Evolutionary conservation across 2,797 vertebrate species (phyloP), one percentile per base, ranked within the genome.

Genomic region (Chrosomus eos): DNA sequence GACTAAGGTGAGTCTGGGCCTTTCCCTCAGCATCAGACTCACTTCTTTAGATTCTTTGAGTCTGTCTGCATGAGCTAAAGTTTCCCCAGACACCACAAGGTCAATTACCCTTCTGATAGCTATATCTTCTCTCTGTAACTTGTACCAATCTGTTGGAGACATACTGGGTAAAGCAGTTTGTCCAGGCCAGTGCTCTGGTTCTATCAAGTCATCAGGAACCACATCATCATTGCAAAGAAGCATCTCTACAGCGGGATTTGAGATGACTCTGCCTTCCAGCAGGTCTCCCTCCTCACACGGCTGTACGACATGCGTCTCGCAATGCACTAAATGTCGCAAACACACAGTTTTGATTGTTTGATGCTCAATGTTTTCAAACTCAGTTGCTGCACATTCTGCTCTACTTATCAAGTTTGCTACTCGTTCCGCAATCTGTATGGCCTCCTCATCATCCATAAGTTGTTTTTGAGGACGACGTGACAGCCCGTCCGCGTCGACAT

Each of bases 21-120:
- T 79, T 66, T 79, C 77, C 19, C 60, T 66, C 60, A 79, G 23
- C 40, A 66, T 66, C 21, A 79, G 3, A 28, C 8, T 48, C 38
- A 66, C 60, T 31, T 48, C 26, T 8, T 23, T 66, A 0, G 18
- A 48, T 8, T 66, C 77, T 4, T 8, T 31, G 3, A 79, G 10
- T 23, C 40, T 45, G 1, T 79, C 58, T 45, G 60, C 40, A 18
- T 16, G 62, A 66, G 18, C 13, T 43, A 19, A 28, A 62, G 1
- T 77, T 23, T 82, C 70, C 1, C n/a, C 43, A 43, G 62, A 70
- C 5, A 40, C 60, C 19, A 62, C 43, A 26, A 79, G 9, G 6
- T 2, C 7, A 64, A 45, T 66, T 23, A 28, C 9, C 0, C 16
- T 67, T 67, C 43, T 7, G 5, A 80, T 23, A 4, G 40, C 77